These are phyloP conservation scores for Tachysurus vachellii DNA, from an alignment of 2,113 vertebrate genomes.

Conservation along the genomic window DNA sequence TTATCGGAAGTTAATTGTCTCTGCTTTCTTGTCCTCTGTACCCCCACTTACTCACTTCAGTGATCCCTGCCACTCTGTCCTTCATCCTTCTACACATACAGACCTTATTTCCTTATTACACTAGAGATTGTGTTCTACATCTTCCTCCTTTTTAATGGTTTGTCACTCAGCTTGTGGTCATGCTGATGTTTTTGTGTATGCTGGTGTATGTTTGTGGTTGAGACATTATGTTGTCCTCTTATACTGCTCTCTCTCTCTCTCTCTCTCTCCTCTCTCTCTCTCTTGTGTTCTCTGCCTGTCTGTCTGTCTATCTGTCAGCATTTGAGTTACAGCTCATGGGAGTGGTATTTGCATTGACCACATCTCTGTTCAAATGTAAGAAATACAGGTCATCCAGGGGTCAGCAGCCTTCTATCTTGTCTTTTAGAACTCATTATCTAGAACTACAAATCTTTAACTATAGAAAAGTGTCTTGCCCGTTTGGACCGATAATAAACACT, in stretches of 20 bases:
- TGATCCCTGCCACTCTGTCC: slow-evolving; percentile 28
- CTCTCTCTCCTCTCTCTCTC: not conserved
- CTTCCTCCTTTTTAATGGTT: slow-evolving; percentile 19
- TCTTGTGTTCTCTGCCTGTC: too few relatives aligned
- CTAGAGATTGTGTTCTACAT: slow-evolving; percentile 31
- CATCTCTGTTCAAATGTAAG: slow-evolving; percentile 44
- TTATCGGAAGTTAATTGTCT: slow-evolving; percentile 51
- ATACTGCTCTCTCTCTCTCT: slow-evolving; percentile 57
- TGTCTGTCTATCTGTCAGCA: not conserved
- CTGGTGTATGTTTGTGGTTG: slow-evolving; percentile 42
- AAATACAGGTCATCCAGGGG: slow-evolving; percentile 31
- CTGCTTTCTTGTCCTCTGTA: slow-evolving; percentile 21
- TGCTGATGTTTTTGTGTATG: slow-evolving; percentile 44
- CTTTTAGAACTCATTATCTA: slow-evolving; percentile 31
- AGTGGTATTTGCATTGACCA: slow-evolving; percentile 40
- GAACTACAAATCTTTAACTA: not conserved
- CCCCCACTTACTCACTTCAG: slow-evolving; percentile 32
- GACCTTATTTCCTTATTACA: slow-evolving; percentile 14
- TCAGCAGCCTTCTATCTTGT: slow-evolving; percentile 41
- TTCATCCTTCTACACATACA: not conserved
- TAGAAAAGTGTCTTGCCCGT: slow-evolving; percentile 12
- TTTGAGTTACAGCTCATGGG: slow-evolving; percentile 53
- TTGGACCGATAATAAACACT: slow-evolving; percentile 36
- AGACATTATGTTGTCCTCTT: slow-evolving; percentile 64
- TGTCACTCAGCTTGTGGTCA: slow-evolving; percentile 37